phyloP scores from a whole-genome alignment of 2,113 vertebrate species.

The Salvator merianae region DNA sequence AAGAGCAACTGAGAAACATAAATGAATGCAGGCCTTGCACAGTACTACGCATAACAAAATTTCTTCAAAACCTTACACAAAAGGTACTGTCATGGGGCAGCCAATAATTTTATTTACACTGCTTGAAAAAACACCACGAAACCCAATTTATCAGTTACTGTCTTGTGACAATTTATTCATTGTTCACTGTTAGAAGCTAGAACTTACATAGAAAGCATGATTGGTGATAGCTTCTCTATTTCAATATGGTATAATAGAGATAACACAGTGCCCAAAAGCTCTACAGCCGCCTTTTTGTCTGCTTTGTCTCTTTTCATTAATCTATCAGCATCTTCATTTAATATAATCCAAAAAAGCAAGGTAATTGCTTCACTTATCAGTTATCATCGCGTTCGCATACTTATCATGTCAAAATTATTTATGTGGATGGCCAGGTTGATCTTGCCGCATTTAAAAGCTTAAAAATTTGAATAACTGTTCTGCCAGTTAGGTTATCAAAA shows the following conservation, averaged over 20 bases:
- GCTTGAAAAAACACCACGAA: slow-evolving; percentile 79
- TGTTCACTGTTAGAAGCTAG: slow-evolving; percentile 82
- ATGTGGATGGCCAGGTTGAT: slow-evolving; percentile 86
- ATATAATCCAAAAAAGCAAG: slow-evolving; percentile 87
- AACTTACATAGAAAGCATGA: slow-evolving; percentile 85
- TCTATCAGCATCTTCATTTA: slow-evolving; percentile 89
- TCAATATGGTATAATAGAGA: slow-evolving; percentile 88
- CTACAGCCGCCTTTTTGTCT: slow-evolving; percentile 82
- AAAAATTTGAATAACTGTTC: slow-evolving; percentile 84
- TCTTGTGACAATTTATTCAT: slow-evolving; percentile 87
- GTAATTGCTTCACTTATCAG: slow-evolving; percentile 88
- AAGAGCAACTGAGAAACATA: slow-evolving; percentile 54
- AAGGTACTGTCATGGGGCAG: slow-evolving; percentile 58
- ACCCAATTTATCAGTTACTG: slow-evolving; percentile 86
- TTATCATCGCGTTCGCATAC: slow-evolving; percentile 83
- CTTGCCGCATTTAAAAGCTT: slow-evolving; percentile 79
- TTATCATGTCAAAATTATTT: slow-evolving; percentile 90
- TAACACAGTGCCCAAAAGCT: slow-evolving; percentile 85
- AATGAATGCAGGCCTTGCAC: slow-evolving; percentile 62
- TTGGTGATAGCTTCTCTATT: slow-evolving; percentile 86
- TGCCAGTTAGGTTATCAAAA: slow-evolving; percentile 84
- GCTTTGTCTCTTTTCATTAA: slow-evolving; percentile 88
- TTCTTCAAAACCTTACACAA: slow-evolving; percentile 60
- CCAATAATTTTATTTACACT: slow-evolving; percentile 82
- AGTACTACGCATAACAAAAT: slow-evolving; percentile 40